A percentile compares a stretch with the other conserved stretches of the same genome.
Conservation (phyloP, 2,888 invertebrate species). For the Phasia obesa region DNA sequence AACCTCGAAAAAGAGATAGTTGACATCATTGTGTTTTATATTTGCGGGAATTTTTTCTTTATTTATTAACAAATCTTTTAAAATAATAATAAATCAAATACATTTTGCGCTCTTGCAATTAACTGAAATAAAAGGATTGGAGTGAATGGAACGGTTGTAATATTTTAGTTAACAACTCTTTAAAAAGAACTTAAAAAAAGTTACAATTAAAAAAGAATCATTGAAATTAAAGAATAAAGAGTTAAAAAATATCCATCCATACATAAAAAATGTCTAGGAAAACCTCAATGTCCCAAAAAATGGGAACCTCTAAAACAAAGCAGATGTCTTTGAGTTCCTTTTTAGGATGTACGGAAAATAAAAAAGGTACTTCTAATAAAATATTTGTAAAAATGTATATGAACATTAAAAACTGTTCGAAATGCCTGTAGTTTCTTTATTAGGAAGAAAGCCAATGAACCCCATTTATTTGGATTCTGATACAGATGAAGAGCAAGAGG, state of each 20-base stretch:
- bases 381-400: neutral
- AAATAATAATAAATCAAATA: too few relatives aligned
- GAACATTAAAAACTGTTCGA: neutral
- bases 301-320: conserved; percentile 68
- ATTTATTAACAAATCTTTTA: neutral
- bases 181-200: too few relatives aligned
- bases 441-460: conserved; percentile 73
- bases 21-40: conserved; percentile 7
- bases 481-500: conserved; percentile 74
- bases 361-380: conserved; percentile 65
- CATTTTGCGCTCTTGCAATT: too few relatives aligned
- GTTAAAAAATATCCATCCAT: too few relatives aligned
- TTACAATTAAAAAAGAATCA: too few relatives aligned
- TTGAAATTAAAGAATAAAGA: too few relatives aligned
- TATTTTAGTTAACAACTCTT: too few relatives aligned
- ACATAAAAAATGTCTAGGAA: conserved; percentile 54
- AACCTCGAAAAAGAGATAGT: neutral
- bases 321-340: conserved; percentile 77
- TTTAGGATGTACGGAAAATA: conserved; percentile 73
- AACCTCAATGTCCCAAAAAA: conserved; percentile 43
- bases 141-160: too few relatives aligned
- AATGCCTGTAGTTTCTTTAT: neutral
- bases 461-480: conserved; percentile 79
- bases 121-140: too few relatives aligned
- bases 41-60: conserved; percentile 47